Evolutionary conservation across 2,888 invertebrate genomes (phyloP), one percentile per base, ranked within the genome.

Genomic region (Phengaris alcon): DNA sequence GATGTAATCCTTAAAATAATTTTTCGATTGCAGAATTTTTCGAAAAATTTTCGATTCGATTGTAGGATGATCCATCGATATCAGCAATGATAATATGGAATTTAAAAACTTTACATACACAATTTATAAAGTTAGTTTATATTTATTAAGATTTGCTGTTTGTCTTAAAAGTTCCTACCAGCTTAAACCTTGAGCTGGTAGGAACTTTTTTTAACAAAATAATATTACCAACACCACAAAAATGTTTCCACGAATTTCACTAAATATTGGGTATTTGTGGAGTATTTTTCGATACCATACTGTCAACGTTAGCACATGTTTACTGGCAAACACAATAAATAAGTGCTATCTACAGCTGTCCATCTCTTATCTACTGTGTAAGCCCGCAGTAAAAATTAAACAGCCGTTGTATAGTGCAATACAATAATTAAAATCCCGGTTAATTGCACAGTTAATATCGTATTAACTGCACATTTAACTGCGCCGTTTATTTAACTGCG

Each of bases 401-500:
- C 72, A 54, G 52, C 51, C 72, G 22, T 35, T 35, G 22, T 52
- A 22, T 72, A 75, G 69, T 75, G 75, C 75, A 69, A 69, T 75
- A 54, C 75, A 69, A 69, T 75, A 69, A 75, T 75, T 75, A 75
- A 75, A 57, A 57, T 15, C 69, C 48, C 75, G 70, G 75, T 69
- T 75, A 75, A 70, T 75, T 75, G 75, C 70, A 54, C 75, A 68
- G 69, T 70, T 75, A 68, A 75, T 75, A 75, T 75, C 70, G 75
- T 69, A 75, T 75, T 75, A 75, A 75, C 75, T 70, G 75, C 55
- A 75, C 70, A 70, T 75, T 75, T 75, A 57, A 75, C 70, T 69
- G 57, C 75, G 75, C 13, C 57, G 75, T 75, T 69, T 70, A 35
- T 55, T 75, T 70, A 57, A 75, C 22, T 75, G 57, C 75, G 75